These are phyloP conservation scores for Eubasilissa regina DNA, from an alignment of 1,140 invertebrate genomes.

Conservation along the genomic window DNA sequence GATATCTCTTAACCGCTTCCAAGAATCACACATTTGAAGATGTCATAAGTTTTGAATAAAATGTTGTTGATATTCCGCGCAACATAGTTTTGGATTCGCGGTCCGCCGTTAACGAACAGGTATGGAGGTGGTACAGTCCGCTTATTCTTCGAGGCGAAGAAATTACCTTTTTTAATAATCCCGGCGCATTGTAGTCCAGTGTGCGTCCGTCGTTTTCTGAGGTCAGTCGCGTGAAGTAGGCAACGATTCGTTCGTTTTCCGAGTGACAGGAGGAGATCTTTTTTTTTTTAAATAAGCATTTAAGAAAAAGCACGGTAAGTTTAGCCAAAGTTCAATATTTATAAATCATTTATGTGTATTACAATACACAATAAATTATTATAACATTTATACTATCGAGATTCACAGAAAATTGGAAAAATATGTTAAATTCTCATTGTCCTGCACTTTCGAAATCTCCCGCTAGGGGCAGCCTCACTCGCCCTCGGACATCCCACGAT, in stretches of 20 bases:
- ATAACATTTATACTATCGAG: too few relatives aligned
- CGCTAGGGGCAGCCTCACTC: too few relatives aligned
- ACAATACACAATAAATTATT: background rate
- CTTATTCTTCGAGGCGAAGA: slow-evolving; percentile 17
- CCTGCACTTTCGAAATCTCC: too few relatives aligned
- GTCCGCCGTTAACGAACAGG: background rate
- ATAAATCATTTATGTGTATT: background rate
- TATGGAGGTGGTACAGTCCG: slow-evolving; percentile 19
- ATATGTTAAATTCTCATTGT: too few relatives aligned
- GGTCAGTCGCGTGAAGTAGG: slow-evolving; percentile 15
- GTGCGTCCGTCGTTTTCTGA: background rate
- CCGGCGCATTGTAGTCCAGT: slow-evolving; percentile 17
- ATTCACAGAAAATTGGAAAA: too few relatives aligned
- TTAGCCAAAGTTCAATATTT: background rate
- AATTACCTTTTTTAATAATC: slow-evolving; percentile 39
- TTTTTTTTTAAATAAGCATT: slow-evolving; percentile 8
- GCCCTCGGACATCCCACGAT: too few relatives aligned
- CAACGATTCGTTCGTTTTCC: slow-evolving; percentile 20
- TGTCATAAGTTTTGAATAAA: too few relatives aligned
- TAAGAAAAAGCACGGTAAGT: slow-evolving; percentile 24
- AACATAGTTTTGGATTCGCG: too few relatives aligned
- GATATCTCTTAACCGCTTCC: too few relatives aligned
- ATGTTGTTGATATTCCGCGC: too few relatives aligned
- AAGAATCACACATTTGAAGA: too few relatives aligned
- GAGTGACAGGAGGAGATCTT: slow-evolving; percentile 10